Evolutionary conservation across 2,113 vertebrate genomes (phyloP).

Genomic region (Antechinus flavipes): DNA sequence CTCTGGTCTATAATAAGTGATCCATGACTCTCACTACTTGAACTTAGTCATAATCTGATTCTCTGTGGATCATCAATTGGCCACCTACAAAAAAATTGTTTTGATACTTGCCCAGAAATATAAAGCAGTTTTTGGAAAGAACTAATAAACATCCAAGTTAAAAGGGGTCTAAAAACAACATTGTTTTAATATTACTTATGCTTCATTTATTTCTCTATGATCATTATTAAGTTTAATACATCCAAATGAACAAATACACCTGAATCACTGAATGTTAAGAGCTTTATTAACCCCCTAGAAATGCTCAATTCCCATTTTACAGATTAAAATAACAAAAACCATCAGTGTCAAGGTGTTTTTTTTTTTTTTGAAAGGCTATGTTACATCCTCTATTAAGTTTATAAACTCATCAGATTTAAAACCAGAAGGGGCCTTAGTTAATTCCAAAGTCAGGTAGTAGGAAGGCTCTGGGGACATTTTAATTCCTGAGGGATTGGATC

Average conservation of each 20-base stretch:
- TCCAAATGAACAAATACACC: background rate
- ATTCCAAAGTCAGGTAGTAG: background rate
- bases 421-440: background rate
- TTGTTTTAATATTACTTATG: constrained; percentile 26
- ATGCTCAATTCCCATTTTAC: background rate
- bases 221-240: background rate
- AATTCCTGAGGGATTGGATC: background rate
- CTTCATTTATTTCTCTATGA: constrained; percentile 29
- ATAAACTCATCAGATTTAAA: background rate
- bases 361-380: background rate
- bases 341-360: background rate
- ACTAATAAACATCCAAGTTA: constrained; percentile 45
- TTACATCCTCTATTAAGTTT: background rate
- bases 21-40: constrained; percentile 32
- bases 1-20: constrained; percentile 7
- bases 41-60: constrained; percentile 46
- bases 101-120: constrained; percentile 42
- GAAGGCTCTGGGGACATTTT: background rate
- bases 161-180: constrained; percentile 36
- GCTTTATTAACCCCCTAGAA: background rate
- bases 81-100: constrained; percentile 8
- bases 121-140: constrained; percentile 18
- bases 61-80: background rate
- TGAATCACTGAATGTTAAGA: background rate
- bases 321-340: background rate